These are phyloP conservation scores for Ciona savignyi DNA, from an alignment of 23 tunicate genomes.

Conservation along the genomic window DNA sequence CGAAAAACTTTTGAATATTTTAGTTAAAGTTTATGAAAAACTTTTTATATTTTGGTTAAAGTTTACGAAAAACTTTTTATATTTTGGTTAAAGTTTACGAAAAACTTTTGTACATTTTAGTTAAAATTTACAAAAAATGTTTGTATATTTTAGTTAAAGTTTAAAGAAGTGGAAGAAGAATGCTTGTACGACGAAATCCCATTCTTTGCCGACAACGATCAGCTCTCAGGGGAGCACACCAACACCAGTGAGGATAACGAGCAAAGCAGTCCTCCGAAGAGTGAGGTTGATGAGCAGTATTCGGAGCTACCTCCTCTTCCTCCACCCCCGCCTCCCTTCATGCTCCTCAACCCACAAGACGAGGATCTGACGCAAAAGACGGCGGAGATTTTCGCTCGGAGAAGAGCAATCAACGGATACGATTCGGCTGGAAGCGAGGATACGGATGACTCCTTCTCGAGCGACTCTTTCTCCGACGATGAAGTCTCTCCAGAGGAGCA, in stretches of 20 bases:
- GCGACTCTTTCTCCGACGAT: slow-evolving; percentile 13
- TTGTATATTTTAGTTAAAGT: no score
- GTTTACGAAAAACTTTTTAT: no score
- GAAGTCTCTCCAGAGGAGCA: slow-evolving; percentile 6
- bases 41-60: no score
- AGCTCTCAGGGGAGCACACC: background rate
- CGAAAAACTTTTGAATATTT: no score
- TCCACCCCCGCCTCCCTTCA: background rate
- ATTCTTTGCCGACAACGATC: slow-evolving; percentile 1
- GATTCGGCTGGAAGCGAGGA: slow-evolving; percentile 10
- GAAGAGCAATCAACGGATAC: slow-evolving; percentile 44
- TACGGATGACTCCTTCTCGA: slow-evolving; percentile 29
- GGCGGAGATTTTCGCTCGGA: slow-evolving; percentile 4
- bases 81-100: no score
- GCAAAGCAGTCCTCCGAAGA: background rate
- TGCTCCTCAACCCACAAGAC: background rate
- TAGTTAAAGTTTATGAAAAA: no score
- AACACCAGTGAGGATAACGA: background rate
- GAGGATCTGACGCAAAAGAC: slow-evolving; percentile 14
- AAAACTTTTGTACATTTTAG: no score
- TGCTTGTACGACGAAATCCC: slow-evolving; percentile 57
- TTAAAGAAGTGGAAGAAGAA: slow-evolving; percentile 25
- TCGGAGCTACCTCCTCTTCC: background rate
- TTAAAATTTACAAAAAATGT: no score
- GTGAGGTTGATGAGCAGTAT: background rate